A percentile compares a stretch with the other conserved stretches of the same genome.
Conservation (phyloP, 2,113 vertebrate species). For the Eptesicus fuscus region DNA sequence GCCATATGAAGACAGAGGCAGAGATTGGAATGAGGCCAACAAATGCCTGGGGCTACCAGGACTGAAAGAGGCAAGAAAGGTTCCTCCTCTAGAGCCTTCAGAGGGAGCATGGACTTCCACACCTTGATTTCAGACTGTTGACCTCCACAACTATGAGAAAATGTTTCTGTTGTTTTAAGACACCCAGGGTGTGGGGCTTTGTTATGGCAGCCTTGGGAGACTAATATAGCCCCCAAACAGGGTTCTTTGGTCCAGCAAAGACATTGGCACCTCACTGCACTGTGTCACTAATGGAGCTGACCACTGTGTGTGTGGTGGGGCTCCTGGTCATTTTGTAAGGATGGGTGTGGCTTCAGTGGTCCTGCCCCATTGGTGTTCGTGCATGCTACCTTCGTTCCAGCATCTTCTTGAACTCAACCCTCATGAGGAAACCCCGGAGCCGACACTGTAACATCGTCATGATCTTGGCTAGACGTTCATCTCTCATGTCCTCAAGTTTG, state of each 20-base stretch:
- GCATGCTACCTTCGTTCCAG: constrained; percentile 71
- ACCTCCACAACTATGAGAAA: neutral
- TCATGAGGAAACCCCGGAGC: constrained; percentile 81
- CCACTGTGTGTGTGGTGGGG: rapidly evolving
- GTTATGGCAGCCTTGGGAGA: neutral
- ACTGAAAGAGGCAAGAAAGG: neutral
- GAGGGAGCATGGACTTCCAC: neutral
- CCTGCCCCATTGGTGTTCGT: neutral
- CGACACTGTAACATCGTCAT: constrained; percentile 76
- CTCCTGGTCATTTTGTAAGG: neutral
- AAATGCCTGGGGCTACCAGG: neutral
- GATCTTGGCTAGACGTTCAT: constrained; percentile 78
- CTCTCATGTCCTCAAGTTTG: constrained; percentile 80
- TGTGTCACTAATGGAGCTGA: neutral
- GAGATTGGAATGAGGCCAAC: neutral
- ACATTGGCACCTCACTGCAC: neutral
- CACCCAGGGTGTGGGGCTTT: neutral
- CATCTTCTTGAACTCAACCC: constrained; percentile 78
- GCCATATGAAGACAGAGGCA: neutral
- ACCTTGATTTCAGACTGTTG: neutral
- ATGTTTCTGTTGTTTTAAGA: neutral
- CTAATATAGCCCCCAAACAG: neutral
- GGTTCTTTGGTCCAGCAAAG: neutral
- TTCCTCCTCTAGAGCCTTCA: neutral
- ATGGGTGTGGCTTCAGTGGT: neutral